Evolutionary conservation across 2,113 vertebrate genomes (phyloP).

Genomic region (Pterophyllum scalare): DNA sequence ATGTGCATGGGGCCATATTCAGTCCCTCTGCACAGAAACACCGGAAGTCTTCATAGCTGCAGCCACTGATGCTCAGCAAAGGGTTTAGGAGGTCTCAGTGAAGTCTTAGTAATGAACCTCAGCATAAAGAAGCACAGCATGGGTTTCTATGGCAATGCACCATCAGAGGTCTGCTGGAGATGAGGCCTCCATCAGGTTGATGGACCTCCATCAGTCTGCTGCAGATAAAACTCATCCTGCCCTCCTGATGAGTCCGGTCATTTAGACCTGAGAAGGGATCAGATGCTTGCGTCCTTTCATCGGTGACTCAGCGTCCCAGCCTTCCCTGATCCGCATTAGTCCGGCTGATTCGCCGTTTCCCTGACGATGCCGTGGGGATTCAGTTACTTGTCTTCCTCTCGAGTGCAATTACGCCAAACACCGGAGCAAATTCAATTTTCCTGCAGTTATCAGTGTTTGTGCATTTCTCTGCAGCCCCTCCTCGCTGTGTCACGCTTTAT

Average conservation of each 20-base stretch:
- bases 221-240: neutral
- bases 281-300: neutral
- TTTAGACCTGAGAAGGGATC: neutral
- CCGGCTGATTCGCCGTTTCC: accelerated
- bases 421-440: constrained; percentile 7
- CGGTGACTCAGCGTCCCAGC: neutral
- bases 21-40: too few species aligned
- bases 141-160: neutral
- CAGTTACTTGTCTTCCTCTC: neutral
- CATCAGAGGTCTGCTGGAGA: neutral
- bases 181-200: neutral
- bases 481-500: neutral
- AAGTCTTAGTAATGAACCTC: neutral
- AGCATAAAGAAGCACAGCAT: neutral
- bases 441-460: constrained; percentile 5
- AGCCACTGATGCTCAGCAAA: neutral
- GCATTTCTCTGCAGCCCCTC: neutral
- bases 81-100: neutral
- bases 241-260: neutral
- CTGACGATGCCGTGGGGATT: neutral
- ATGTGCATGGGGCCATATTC: too few species aligned
- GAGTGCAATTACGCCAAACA: constrained; percentile 3
- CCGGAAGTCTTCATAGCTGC: too few species aligned
- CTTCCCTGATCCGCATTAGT: neutral
- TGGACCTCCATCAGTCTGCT: accelerated